Base-by-base conservation (phyloP, 2,113 vertebrate species). In the Gymnorhina tibicen region DNA sequence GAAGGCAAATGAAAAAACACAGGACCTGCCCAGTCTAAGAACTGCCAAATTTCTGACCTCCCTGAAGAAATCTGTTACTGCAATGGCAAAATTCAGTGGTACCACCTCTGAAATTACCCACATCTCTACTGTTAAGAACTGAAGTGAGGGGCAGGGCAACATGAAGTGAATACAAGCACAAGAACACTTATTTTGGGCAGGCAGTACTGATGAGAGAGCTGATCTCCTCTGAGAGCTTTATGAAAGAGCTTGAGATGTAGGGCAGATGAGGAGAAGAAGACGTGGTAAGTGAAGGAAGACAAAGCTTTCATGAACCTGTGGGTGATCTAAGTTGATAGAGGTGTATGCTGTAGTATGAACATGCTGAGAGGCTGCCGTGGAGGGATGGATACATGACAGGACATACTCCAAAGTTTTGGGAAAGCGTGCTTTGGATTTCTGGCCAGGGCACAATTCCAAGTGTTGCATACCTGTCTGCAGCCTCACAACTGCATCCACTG, bases 361-460 rank as follows among this genome's bases (percentile, higher is more conserved):
- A 47, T 28, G 47, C 76, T 74, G 82, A 92, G 85, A 91, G 44
- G 72, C 85, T 85, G 59, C 79, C 44, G 44, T 77, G 28, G 82
- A 67, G 69, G 46, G 39, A 86, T 84, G 90, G 82, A 76, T 80
- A 59, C 17, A 14, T 93, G 92, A 93, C 83, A 86, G 79, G 82
- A 37, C 72, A 63, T 26, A 94, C 88, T 92, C 96, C 91, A 90
- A 96, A 96, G 93, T 88, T 94, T 82, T 63, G 82, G 56, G 46
- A 90, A 83, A 56, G 68, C 59, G 10, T 93, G 70, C 87, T 93
- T 96, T 80, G 93, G 88, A 97, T 95, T 96, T 94, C 93, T 93
- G 87, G 76, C 88, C 73, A 94, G 83, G 93, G 93, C 87, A 55
- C 63, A 63, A 60, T 84, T 93, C 90, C 90, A 94, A 92, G 72